Evolutionary conservation across 2,888 invertebrate genomes (phyloP).

Genomic region (Diploptera punctata): DNA sequence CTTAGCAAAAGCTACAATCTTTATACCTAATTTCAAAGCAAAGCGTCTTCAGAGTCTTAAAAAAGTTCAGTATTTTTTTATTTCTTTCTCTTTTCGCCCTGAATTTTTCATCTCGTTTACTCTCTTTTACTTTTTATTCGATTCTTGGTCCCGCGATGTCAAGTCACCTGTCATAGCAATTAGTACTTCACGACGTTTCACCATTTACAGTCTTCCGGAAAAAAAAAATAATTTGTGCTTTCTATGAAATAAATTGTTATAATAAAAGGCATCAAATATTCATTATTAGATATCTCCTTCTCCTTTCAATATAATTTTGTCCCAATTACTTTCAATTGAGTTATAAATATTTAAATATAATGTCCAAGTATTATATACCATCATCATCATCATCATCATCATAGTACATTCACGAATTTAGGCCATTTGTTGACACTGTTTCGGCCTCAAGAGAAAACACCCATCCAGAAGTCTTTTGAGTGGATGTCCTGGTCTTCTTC

Average conservation of each 20-base stretch:
- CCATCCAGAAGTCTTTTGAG: too few relatives aligned
- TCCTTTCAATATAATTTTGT: too few relatives aligned
- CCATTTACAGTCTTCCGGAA: background rate
- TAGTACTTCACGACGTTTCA: background rate
- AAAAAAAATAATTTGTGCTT: too few relatives aligned
- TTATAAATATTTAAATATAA: too few relatives aligned
- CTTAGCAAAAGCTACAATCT: constrained; percentile 14
- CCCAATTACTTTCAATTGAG: too few relatives aligned
- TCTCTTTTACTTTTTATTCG: constrained; percentile 30
- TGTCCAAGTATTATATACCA: too few relatives aligned
- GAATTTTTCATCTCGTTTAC: constrained; percentile 11
- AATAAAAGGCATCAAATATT: background rate
- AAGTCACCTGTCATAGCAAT: constrained; percentile 37
- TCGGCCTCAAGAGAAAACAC: too few relatives aligned
- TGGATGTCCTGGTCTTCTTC: too few relatives aligned
- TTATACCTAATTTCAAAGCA: constrained; percentile 23
- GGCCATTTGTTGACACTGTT: too few relatives aligned
- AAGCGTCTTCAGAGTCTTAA: background rate
- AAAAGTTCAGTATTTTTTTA: background rate
- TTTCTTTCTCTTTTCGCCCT: background rate
- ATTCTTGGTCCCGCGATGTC: constrained; percentile 19
- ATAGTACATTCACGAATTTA: too few relatives aligned
- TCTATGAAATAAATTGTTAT: background rate
- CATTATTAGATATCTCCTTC: background rate
- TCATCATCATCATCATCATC: too few relatives aligned